Percentiles rank a stretch among this genome's conserved stretches.
Evolutionary conservation across 2,888 invertebrate genomes (phyloP).

Genomic region (Oxyteleia sp.): DNA sequence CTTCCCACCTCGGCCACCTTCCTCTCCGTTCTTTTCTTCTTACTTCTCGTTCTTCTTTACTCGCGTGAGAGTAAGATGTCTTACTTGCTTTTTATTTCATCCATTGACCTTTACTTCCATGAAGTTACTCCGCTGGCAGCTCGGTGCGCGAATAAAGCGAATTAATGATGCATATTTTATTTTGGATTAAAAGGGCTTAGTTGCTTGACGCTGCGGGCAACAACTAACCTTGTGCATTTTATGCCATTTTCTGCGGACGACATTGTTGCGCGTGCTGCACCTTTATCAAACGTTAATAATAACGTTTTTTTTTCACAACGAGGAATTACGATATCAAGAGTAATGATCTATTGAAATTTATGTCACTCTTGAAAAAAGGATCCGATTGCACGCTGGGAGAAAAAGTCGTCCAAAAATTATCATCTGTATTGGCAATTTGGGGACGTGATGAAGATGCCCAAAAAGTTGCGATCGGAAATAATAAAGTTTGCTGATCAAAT

Average conservation of each 20-base stretch:
- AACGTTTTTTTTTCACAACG: too few species aligned
- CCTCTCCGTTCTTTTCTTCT: slow-evolving; percentile 41
- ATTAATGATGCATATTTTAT: slow-evolving; percentile 77
- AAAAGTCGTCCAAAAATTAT: too few species aligned
- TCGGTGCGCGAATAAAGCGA: slow-evolving; percentile 75
- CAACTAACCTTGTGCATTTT: slow-evolving; percentile 55
- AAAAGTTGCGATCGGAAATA: too few species aligned
- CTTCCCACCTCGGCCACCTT: slow-evolving; percentile 38
- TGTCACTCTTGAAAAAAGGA: too few species aligned
- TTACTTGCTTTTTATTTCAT: slow-evolving; percentile 79
- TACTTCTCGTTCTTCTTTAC: slow-evolving; percentile 46
- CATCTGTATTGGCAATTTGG: too few species aligned
- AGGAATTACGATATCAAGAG: too few species aligned
- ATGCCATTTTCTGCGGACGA: slow-evolving; percentile 55
- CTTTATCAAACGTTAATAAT: slow-evolving; percentile 1
- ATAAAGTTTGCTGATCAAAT: too few species aligned
- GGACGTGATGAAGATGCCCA: too few species aligned
- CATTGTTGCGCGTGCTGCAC: slow-evolving; percentile 12
- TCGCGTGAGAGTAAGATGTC: slow-evolving; percentile 82
- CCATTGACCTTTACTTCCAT: slow-evolving; percentile 80
- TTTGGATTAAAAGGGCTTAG: slow-evolving; percentile 72
- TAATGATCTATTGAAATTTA: too few species aligned
- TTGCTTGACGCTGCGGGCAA: slow-evolving; percentile 58
- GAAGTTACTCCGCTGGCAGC: slow-evolving; percentile 71
- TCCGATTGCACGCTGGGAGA: too few species aligned